Conservation (phyloP, 2,113 vertebrate genomes). For the Callithrix jacchus region DNA sequence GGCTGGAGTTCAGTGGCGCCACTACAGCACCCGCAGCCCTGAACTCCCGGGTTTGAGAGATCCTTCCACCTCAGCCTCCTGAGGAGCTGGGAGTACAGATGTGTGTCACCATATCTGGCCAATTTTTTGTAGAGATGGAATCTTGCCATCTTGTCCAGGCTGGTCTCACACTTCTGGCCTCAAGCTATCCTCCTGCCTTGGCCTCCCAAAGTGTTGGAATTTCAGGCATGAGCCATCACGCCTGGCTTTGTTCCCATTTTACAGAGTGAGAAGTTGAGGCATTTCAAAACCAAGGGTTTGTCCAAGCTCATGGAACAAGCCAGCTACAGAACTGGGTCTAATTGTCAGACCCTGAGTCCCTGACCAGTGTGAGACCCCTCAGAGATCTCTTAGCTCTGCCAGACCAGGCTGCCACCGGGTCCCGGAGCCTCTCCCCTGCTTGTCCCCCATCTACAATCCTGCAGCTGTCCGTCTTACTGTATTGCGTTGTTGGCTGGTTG, state of each 20-base stretch:
- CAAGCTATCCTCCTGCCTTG: background rate
- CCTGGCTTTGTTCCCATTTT: no score
- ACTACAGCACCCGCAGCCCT: no score
- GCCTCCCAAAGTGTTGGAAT: background rate
- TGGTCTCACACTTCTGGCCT: background rate
- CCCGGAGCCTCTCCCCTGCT: fast-evolving
- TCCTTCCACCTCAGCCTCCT: background rate
- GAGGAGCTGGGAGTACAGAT: no score
- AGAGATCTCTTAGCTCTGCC: background rate
- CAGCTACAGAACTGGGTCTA: background rate
- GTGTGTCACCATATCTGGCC: no score
- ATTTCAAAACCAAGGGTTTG: background rate
- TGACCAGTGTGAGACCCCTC: background rate
- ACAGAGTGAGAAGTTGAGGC: background rate
- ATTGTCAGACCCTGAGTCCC: background rate
- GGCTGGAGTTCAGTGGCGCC: background rate
- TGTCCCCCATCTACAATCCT: background rate
- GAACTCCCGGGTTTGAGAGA: background rate
- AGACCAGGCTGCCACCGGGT: background rate
- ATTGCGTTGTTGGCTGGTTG: background rate
- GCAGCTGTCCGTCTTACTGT: fast-evolving
- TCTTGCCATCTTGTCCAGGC: background rate
- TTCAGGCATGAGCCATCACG: background rate
- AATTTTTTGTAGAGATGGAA: background rate
- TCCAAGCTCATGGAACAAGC: background rate